These are phyloP conservation scores for Caenorhabditis latens DNA, from an alignment of 1,140 invertebrate genomes.

Conservation along the genomic window DNA sequence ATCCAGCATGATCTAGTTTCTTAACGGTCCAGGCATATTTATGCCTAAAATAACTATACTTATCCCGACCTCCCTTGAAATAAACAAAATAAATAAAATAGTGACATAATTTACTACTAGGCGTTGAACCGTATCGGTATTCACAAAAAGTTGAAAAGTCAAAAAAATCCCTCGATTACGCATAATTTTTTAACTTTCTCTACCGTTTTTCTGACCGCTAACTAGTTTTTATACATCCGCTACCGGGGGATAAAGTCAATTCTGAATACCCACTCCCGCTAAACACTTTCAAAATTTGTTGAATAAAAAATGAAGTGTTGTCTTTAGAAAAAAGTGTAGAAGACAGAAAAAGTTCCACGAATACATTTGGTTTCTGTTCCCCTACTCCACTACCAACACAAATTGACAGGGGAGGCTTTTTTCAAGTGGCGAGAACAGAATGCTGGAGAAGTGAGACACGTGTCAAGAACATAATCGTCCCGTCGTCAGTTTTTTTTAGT, in stretches of 20 bases:
- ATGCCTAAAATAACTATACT: no score
- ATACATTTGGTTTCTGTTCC: no score
- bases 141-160: constrained; percentile 9
- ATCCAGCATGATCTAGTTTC: no score
- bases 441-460: not conserved
- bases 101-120: not conserved
- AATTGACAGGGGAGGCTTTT: not conserved
- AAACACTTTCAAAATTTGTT: no score
- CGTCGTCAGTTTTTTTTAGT: not conserved
- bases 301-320: no score
- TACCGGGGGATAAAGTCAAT: no score
- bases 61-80: not conserved
- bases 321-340: not conserved
- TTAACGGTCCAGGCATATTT: no score
- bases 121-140: constrained; percentile 7
- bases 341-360: not conserved
- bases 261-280: no score
- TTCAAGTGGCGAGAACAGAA: not conserved
- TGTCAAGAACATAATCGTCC: constrained; percentile 48
- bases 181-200: not conserved
- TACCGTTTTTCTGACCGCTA: not conserved
- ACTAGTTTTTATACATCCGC: no score
- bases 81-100: not conserved
- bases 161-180: not conserved
- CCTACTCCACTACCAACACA: no score